Evolutionary conservation across 2,888 invertebrate genomes (phyloP), one percentile per base, ranked within the genome.

Genomic region (Drosophila leonis): DNA sequence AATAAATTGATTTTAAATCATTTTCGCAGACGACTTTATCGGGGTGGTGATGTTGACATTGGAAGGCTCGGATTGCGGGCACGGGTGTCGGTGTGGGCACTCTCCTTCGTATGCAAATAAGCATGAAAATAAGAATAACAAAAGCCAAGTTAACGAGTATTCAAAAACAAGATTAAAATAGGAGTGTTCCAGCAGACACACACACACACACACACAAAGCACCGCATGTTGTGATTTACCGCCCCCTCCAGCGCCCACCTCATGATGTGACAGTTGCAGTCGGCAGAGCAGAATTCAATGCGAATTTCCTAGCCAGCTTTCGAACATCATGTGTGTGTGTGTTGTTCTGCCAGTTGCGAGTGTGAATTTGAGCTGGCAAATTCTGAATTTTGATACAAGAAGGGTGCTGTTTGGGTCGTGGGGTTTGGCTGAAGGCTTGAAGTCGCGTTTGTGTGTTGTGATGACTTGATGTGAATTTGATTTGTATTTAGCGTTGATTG

Each of bases 1-100:
- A 88, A 84, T 90, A 90, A 90, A 90, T 90, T 90, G 90, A 90
- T 90, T 90, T 91, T 90, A 90, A 90, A 91, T 91, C 91, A 90
- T 88, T 90, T 90, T 83, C 82, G 74, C 85, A 83, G 83, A 74
- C 73, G 63, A 73, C 66, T 73, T 68, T 71, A 72, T 52, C 56
- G 68, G 44, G 60, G 62, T 35, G 65, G 55, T 33, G 62, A 65
- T 68, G 80, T 66, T 80, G 76, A 76, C 80, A 66, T 44, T 52
- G 44, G 18, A 24, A 18, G 37, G 35, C 44, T 15, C 27, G 27
- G 31, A 13, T 20, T 33, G 31, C 4, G 33, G 9, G 44, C 2
- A 5, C 1, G 9, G 29, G 29, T 29, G 39, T 42, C 12, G 44
- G 35, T n/a, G 29, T 15, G 63, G 60, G 51, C 65, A 33, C 42